Conservation (phyloP, 2,888 invertebrate genomes). For the Folsomia candida region DNA sequence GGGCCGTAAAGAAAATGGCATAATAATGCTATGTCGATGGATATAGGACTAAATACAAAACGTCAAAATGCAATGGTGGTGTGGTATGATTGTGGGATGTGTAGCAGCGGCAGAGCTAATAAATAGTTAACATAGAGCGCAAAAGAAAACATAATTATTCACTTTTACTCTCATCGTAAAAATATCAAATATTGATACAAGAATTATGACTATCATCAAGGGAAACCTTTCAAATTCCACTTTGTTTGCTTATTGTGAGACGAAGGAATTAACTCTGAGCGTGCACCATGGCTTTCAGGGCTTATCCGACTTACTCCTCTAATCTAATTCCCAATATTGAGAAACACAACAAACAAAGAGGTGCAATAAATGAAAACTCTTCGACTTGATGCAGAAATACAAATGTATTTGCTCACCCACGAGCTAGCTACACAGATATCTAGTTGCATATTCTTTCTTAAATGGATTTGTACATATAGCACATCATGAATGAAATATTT, state of each 20-base stretch:
- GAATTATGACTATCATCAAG: constrained; percentile 18
- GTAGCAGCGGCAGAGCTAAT: too few species aligned
- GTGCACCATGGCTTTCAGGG: constrained; percentile 14
- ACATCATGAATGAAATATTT: too few species aligned
- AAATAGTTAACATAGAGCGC: constrained; percentile 17
- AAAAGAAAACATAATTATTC: constrained; percentile 28
- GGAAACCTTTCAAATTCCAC: constrained; percentile 11
- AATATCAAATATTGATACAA: constrained; percentile 30
- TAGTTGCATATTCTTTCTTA: too few species aligned
- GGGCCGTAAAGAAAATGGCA: too few species aligned
- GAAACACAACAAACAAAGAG: constrained; percentile 13
- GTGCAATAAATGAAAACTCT: background rate
- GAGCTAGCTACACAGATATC: too few species aligned
- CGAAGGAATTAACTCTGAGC: constrained; percentile 21
- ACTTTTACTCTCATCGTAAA: constrained; percentile 24
- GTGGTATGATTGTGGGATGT: too few species aligned
- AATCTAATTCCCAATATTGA: constrained; percentile 26
- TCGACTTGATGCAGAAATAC: too few species aligned
- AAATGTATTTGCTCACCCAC: too few species aligned
- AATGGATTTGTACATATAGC: too few species aligned
- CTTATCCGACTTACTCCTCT: constrained; percentile 11
- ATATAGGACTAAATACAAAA: too few species aligned
- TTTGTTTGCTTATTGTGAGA: constrained; percentile 22
- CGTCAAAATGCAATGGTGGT: too few species aligned
- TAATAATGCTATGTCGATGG: too few species aligned